phyloP scores from a whole-genome alignment of 2,113 vertebrate species.

The Toxotes chatareus region DNA sequence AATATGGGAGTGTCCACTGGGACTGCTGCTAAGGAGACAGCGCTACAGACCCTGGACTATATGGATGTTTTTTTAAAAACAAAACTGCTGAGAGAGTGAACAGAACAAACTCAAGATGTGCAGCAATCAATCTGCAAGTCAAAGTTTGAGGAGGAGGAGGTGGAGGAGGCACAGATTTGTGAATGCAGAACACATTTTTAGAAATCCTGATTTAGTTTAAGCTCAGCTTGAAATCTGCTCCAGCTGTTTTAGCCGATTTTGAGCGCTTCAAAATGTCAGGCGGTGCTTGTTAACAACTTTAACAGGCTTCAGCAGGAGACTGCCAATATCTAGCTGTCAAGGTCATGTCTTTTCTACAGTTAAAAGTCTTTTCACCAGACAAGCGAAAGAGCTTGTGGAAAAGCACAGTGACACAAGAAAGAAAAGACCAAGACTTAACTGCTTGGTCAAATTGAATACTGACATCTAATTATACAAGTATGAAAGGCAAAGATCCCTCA shows the following conservation, averaged over 20 bases:
- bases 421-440: too few species aligned
- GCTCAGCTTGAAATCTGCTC: constrained; percentile 44
- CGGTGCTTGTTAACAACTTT: constrained; percentile 28
- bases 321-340: constrained; percentile 13
- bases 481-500: too few species aligned
- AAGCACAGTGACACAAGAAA: too few species aligned
- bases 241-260: constrained; percentile 40
- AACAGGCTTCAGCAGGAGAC: constrained; percentile 12
- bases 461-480: too few species aligned
- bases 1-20: background rate
- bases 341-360: background rate
- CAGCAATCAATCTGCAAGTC: constrained; percentile 13
- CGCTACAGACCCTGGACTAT: background rate
- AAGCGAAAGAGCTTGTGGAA: background rate
- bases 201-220: constrained; percentile 48
- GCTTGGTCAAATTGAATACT: too few species aligned
- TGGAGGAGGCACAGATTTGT: background rate
- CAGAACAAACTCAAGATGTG: background rate
- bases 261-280: constrained; percentile 23
- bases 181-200: background rate
- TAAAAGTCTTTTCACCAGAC: background rate
- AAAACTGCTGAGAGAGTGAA: constrained; percentile 15
- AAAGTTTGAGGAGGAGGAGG: background rate
- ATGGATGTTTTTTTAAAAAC: constrained; percentile 8
- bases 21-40: constrained; percentile 23